Base-by-base conservation (phyloP, 2,888 invertebrate genomes). In the Gasteruption jaculator region DNA sequence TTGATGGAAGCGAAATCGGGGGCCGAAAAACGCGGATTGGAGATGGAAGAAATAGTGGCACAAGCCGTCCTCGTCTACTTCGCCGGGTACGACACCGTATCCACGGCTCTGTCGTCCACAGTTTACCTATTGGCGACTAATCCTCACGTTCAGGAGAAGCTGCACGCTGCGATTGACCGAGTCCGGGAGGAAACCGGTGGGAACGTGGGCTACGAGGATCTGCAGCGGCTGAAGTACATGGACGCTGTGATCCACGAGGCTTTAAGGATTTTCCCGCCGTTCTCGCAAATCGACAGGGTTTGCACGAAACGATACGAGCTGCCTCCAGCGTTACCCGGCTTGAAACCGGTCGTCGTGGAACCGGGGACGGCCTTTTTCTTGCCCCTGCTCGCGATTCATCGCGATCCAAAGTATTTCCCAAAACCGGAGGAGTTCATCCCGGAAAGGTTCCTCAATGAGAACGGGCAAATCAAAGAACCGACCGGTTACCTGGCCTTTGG, bases 201-300 rank as follows among this genome's bases (percentile, higher is more conserved):
- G 4, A 56, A 65, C 15, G 46, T 71, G 2, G 71, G 65, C 1
- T 75, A 75, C 45, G 72, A 73, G 7, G 65, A 61, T 4, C 54
- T 74, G 2, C 63, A 69, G 3, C 72, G 71, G 26, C 73, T 78
- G 63, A 71, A 72, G 30, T 78, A 76, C 52, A 50, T 80, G 58
- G 77, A 79, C 41, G 77, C 76, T 71, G 75, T 77, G 2, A 57
- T 75, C 3, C 50, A 54, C 43, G 68, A 68, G 45, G 46, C 57
- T 4, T 27, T 65, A 29, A 49, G 66, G 20, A 38, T 58, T 5
- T 58, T 60, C 46, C 58, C 67, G 3, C 58, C 61, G n/a, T 46
- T 46, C 2, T 14, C 53, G 2, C 39, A 61, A 6, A 39, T 59
- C 2, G 69, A 67, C 37, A 52, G 70, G 4, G 38, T 58, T 6